Evolutionary conservation across 2,888 invertebrate species (phyloP).

Genomic region (Colletes collaris): DNA sequence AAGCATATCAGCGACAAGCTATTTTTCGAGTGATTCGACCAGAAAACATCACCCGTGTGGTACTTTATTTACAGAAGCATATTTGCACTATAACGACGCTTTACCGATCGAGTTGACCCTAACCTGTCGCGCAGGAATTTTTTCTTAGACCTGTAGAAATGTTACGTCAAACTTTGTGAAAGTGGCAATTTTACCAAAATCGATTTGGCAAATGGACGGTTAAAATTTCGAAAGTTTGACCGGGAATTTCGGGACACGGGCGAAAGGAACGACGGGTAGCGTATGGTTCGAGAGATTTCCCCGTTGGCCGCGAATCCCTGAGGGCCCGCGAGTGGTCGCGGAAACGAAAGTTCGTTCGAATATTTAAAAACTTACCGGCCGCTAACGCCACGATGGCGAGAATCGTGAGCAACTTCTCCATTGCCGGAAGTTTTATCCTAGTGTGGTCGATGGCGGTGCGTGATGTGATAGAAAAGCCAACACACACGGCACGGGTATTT

Average conservation of each 20-base stretch:
- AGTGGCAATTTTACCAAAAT: too few species aligned
- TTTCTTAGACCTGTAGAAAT: too few species aligned
- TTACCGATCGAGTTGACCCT: too few species aligned
- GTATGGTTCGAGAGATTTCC: neutral
- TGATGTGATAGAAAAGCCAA: conserved; percentile 8
- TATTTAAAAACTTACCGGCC: conserved; percentile 39
- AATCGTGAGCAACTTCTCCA: conserved; percentile 25
- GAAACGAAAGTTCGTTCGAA: neutral
- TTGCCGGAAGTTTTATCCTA: conserved; percentile 1
- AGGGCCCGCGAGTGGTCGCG: neutral
- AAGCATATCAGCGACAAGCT: conserved; percentile 4
- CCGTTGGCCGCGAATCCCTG: neutral
- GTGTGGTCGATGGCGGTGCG: neutral
- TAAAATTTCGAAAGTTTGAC: too few species aligned
- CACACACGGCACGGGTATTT: conserved; percentile 18
- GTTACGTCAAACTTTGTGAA: too few species aligned
- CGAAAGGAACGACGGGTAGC: neutral
- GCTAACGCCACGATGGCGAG: conserved; percentile 35
- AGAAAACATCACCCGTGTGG: neutral
- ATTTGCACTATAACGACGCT: too few species aligned
- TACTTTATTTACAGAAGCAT: conserved; percentile 2
- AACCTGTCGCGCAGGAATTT: too few species aligned
- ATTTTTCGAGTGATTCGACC: conserved; percentile 4
- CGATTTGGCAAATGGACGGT: neutral
- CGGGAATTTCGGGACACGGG: neutral